phyloP scores from a whole-genome alignment of 2,113 vertebrate species.

The Octodon degus region DNA sequence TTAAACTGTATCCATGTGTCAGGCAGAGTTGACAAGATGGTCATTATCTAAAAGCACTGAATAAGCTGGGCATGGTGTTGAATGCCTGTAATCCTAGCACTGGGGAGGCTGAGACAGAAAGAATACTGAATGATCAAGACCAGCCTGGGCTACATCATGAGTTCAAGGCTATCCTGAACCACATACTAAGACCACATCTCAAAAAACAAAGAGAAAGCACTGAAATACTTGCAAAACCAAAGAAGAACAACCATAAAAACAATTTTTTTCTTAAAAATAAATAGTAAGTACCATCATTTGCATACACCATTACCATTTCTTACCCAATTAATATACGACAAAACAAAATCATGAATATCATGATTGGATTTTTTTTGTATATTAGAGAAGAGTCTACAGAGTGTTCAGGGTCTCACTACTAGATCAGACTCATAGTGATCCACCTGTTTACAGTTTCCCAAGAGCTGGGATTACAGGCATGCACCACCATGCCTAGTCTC shows the following conservation, averaged over 20 bases:
- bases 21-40: neutral
- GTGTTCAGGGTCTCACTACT: too few relatives aligned
- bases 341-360: conserved; percentile 63
- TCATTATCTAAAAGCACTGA: conserved; percentile 47
- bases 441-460: too few relatives aligned
- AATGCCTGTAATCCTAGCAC: neutral
- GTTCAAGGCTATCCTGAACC: neutral
- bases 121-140: neutral
- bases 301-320: conserved; percentile 74
- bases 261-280: conserved; percentile 72
- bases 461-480: too few relatives aligned
- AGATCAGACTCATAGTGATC: too few relatives aligned
- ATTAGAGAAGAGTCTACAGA: too few relatives aligned
- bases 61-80: neutral
- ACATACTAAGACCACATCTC: neutral
- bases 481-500: too few relatives aligned
- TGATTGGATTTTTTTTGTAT: neutral
- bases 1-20: neutral
- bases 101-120: neutral
- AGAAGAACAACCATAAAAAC: conserved; percentile 62
- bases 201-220: conserved; percentile 1
- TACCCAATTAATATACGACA: conserved; percentile 73
- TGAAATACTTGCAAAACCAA: conserved; percentile 54
- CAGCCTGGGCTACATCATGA: neutral
- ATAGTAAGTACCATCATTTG: conserved; percentile 61